These are phyloP conservation scores for Lithophane socia DNA, from an alignment of 2,888 invertebrate genomes.

Conservation along the genomic window DNA sequence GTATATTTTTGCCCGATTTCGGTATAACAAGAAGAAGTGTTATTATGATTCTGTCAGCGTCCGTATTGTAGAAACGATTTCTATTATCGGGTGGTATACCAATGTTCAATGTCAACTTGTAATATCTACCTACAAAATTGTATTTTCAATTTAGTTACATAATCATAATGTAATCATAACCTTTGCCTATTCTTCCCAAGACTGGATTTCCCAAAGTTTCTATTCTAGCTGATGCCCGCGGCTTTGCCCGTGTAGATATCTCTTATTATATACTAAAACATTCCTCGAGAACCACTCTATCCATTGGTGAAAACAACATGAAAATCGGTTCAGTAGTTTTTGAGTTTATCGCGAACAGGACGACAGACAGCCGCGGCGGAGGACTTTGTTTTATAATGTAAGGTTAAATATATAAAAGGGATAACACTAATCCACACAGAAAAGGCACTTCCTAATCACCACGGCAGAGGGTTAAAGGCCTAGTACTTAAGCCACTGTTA, in stretches of 20 bases:
- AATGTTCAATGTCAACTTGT: neutral
- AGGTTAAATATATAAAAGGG: neutral
- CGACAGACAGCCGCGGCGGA: too few relatives aligned
- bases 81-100: slow-evolving; percentile 22
- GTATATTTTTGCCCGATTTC: slow-evolving; percentile 33
- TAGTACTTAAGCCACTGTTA: slow-evolving; percentile 33
- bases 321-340: too few relatives aligned
- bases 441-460: slow-evolving; percentile 43
- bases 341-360: too few relatives aligned
- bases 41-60: slow-evolving; percentile 23
- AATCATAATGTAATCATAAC: neutral
- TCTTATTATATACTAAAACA: too few relatives aligned
- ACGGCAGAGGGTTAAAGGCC: slow-evolving; percentile 35
- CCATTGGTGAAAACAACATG: too few relatives aligned
- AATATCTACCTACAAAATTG: neutral
- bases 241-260: too few relatives aligned
- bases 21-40: slow-evolving; percentile 28
- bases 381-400: too few relatives aligned
- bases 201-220: neutral
- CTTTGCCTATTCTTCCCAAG: too few relatives aligned
- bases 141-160: neutral
- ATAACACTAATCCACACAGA: slow-evolving; percentile 11
- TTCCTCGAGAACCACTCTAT: too few relatives aligned
- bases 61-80: slow-evolving; percentile 25
- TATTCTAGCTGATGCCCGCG: neutral